Percentiles rank a stretch among this genome's conserved stretches.
Evolutionary conservation across 2,888 invertebrate species (phyloP).

Genomic region (Pyrocoelia pectoralis): DNA sequence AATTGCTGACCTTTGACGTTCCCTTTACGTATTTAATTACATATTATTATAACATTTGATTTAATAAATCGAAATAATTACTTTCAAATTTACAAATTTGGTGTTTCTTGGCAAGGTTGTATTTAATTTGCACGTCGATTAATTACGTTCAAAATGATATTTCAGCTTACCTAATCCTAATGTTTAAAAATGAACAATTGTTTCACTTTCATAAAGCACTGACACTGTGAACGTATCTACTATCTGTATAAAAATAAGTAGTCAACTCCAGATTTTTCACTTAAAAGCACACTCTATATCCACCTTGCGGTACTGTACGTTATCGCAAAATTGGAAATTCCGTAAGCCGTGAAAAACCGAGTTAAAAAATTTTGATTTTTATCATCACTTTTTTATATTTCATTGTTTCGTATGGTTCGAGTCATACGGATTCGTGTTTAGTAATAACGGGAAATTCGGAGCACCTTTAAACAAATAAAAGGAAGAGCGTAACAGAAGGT

Average conservation of each 20-base stretch:
- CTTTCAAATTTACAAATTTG: background rate
- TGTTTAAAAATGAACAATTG: no score
- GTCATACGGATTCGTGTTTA: no score
- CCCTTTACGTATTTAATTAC: background rate
- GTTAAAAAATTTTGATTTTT: background rate
- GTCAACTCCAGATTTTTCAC: no score
- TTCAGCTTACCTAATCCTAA: no score
- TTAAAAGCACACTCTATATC: background rate
- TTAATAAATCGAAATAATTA: background rate
- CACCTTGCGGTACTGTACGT: constrained; percentile 25
- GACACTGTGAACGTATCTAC: no score
- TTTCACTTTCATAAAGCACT: no score
- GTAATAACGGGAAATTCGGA: no score
- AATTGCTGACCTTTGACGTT: background rate
- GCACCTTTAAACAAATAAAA: no score
- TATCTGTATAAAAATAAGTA: no score
- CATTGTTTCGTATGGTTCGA: no score
- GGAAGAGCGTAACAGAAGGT: no score
- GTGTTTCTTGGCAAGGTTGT: background rate
- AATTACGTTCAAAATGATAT: no score
- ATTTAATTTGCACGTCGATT: background rate
- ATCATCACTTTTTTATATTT: background rate
- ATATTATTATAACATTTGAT: background rate
- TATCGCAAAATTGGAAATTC: constrained; percentile 26
- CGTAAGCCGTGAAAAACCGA: constrained; percentile 19